Conservation (phyloP, 2,113 vertebrate species). For the Stegastes partitus region DNA sequence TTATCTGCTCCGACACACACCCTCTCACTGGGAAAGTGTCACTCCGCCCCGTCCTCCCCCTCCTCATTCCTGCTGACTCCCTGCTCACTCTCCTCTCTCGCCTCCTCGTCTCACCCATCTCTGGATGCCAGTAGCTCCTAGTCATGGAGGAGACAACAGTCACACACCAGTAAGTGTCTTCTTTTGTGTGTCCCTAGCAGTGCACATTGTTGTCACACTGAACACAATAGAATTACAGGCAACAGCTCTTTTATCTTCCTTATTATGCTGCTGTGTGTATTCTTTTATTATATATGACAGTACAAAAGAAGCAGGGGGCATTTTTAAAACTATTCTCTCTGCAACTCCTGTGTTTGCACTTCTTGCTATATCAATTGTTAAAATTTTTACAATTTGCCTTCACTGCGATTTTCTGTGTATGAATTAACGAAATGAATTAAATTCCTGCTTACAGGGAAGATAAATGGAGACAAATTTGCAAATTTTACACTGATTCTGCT, state of each 20-base stretch:
- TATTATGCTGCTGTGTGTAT: slow-evolving; percentile 5
- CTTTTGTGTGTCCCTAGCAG: slow-evolving; percentile 38
- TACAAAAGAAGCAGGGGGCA: not conserved
- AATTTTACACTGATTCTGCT: not conserved
- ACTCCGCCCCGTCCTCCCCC: slow-evolving; percentile 41
- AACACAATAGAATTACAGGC: slow-evolving; percentile 45
- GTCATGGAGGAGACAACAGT: slow-evolving; percentile 75
- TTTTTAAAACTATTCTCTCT: not conserved
- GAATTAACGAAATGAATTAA: not conserved
- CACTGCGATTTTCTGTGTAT: slow-evolving; percentile 1
- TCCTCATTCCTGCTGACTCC: slow-evolving; percentile 70
- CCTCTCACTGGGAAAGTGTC: slow-evolving; percentile 71
- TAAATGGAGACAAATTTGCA: not conserved
- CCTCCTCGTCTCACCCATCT: slow-evolving; percentile 47
- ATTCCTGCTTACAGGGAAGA: not conserved
- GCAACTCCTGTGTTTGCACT: not conserved
- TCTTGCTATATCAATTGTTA: not conserved
- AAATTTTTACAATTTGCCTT: not conserved
- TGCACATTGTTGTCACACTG: slow-evolving; percentile 44
- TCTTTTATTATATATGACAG: slow-evolving; percentile 28
- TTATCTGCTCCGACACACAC: slow-evolving; percentile 77
- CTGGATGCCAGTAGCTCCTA: slow-evolving; percentile 53
- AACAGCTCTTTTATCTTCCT: slow-evolving; percentile 53
- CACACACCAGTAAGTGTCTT: slow-evolving; percentile 78
- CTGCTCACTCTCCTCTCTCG: slow-evolving; percentile 43